Percentiles rank a stretch among this genome's conserved stretches.
Evolutionary conservation across 2,888 invertebrate genomes (phyloP).

Genomic region (Monopis laevigella): DNA sequence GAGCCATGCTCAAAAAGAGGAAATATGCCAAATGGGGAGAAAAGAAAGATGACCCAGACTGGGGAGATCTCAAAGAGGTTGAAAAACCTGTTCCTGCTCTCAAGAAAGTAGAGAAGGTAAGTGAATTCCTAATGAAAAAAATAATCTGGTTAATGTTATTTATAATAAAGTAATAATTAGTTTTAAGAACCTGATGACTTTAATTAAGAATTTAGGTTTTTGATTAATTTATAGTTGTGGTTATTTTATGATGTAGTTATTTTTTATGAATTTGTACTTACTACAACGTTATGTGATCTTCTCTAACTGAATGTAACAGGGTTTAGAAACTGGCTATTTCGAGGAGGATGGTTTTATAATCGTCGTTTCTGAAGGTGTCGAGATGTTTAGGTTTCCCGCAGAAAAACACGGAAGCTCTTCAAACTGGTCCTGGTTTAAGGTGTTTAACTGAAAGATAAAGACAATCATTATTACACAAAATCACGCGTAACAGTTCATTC

Average conservation of each 20-base stretch:
- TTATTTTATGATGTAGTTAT: too few relatives aligned
- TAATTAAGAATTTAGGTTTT: too few relatives aligned
- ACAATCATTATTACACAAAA: not conserved
- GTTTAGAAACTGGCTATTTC: conserved; percentile 69
- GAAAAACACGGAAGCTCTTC: conserved; percentile 67
- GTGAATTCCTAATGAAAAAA: conserved; percentile 24
- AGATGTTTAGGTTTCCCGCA: conserved; percentile 71
- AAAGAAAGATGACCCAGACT: conserved; percentile 91
- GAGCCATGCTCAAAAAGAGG: conserved; percentile 96
- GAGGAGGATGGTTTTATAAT: conserved; percentile 68
- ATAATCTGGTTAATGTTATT: too few relatives aligned
- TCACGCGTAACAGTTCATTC: conserved; percentile 35
- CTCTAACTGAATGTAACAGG: too few relatives aligned
- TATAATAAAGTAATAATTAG: too few relatives aligned
- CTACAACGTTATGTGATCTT: too few relatives aligned
- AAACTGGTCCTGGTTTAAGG: conserved; percentile 77
- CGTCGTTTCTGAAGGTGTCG: conserved; percentile 70
- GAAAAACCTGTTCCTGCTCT: conserved; percentile 87
- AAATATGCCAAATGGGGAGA: conserved; percentile 94
- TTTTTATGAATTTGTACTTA: too few relatives aligned
- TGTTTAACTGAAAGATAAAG: conserved; percentile 36
- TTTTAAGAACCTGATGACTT: too few relatives aligned
- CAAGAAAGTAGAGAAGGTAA: conserved; percentile 95
- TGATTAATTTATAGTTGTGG: too few relatives aligned
- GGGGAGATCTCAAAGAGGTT: conserved; percentile 91